Base-by-base conservation (phyloP, 2,113 vertebrate genomes). In the Acinonyx jubatus region DNA sequence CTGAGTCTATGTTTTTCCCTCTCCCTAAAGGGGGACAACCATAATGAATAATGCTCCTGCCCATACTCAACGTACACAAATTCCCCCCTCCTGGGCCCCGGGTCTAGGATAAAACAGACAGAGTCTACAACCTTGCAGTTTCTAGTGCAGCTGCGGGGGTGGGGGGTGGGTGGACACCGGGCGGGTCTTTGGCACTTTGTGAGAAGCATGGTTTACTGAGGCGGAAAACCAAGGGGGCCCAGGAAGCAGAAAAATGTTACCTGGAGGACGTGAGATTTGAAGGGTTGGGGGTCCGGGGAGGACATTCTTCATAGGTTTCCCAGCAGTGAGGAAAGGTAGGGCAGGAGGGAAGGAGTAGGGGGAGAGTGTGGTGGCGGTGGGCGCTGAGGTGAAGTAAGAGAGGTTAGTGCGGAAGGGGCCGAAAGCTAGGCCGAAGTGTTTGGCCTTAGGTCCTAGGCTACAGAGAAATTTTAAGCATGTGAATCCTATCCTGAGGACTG, bases 261-360 rank as follows among this genome's bases (percentile, higher is more conserved):
- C 65, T 66, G 50, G 45, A 80, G 21, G 33, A 63, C 15, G 12
- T 84, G 48, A 86, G 45, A 74, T 27, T 92, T 4, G 4, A 84
- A 66, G 33, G 27, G 41, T 21, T 8, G 16, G 8, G 11, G 16
- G 0, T 0, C 33, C 1, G 27, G 15, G 55, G 12, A 31, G 10
- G 19, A 14, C 10, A 15, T 16, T 33, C 41, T 61, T 81, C 36
- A 27, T 4, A 85, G 80, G 12, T n/a, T 61, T 66, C 21, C 7
- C 9, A 5, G 41, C 23, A 41, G 3, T n/a, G 31, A 65, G 90
- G 76, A 94, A 13, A 79, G 31, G 7, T n/a, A 12, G 33, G n/a
- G 48, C 36, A 38, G 18, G 7, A 50, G 76, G 13, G 31, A 19
- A 25, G 3, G 68, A n/a, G 25, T 41, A 55, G 3, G 33, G 16